Conservation (phyloP, 2,797 vertebrate genomes). For the Threskiornis aethiopicus region DNA sequence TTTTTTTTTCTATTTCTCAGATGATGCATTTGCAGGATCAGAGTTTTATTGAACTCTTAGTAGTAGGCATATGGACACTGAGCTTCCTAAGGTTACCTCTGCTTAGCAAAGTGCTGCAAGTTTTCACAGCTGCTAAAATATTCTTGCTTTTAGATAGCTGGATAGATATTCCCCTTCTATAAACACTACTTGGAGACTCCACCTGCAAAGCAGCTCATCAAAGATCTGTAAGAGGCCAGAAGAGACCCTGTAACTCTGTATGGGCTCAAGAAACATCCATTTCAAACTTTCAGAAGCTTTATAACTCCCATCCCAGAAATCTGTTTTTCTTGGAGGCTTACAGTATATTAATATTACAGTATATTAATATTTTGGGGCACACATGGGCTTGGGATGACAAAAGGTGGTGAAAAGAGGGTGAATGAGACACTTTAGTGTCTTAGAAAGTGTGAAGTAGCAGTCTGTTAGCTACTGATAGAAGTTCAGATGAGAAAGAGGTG, state of each 20-base stretch:
- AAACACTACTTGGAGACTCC: not conserved
- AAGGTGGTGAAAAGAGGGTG: not conserved
- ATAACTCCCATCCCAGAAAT: not conserved
- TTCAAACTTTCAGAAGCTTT: not conserved
- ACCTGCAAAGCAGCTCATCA: not conserved
- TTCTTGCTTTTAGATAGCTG: not conserved
- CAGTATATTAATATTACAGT: not conserved
- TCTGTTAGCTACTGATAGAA: not conserved
- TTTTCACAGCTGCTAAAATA: not conserved
- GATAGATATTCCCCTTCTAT: not conserved
- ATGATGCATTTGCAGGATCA: not conserved
- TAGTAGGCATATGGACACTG: fast-evolving
- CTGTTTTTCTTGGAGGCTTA: not conserved
- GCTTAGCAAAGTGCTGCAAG: not conserved
- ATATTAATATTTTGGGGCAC: not conserved
- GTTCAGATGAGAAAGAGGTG: slow-evolving; percentile 5
- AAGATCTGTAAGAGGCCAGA: not conserved
- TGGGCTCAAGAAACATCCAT: not conserved
- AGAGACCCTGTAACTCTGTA: not conserved
- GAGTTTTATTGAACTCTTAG: not conserved
- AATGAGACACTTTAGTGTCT: not conserved
- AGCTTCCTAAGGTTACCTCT: not conserved
- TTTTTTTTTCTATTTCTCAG: not conserved
- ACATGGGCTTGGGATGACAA: not conserved
- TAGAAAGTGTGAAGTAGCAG: not conserved